Base-by-base conservation (phyloP, 2,888 invertebrate species). In the Eilema sororculum region DNA sequence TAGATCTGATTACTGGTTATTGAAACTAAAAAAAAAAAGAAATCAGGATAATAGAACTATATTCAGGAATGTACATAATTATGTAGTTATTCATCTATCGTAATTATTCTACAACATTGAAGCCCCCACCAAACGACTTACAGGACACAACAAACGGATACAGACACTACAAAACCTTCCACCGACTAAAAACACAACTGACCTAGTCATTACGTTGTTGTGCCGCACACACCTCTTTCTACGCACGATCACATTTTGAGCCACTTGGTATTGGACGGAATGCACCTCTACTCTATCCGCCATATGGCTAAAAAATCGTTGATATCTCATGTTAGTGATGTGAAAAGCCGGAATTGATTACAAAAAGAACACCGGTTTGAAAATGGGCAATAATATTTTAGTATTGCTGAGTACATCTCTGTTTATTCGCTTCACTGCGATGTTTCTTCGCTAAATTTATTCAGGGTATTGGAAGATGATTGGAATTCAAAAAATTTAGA, bases 141-240 rank as follows among this genome's bases (percentile, higher is more conserved):
- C 28, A 28, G 33, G 61, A 46, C 68, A 56, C 57, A 62, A 57
- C 37, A 73, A 65, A 74, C 75, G n/a, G 69, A 74, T 69, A 78
- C 67, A 75, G 62, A 37, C 16, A 66, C 59, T 58, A 59, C n/a
- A 41, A 41, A 41, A 77, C 70, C 83, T 83, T 79, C 77, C 85
- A 84, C 86, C 83, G 66, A 64, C 59, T 72, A 74, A 77, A 67
- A 72, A 76, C 56, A 60, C 37, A 60, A 86, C 94, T 93, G 84
- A 95, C 95, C 95, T 95, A 93, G 93, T 93, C 87, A 93, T 93
- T 78, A 89, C 72, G 90, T 92, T 94, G 94, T 93, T 92, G 92
- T 95, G 95, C 78, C 94, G 93, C 68, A 90, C 73, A 91, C 95
- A 95, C 81, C 87, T 89, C 88, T 87, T 89, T 84, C 90, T 95